Base-by-base conservation (phyloP, 1,140 invertebrate genomes). In the Drosophila sp. region DNA sequence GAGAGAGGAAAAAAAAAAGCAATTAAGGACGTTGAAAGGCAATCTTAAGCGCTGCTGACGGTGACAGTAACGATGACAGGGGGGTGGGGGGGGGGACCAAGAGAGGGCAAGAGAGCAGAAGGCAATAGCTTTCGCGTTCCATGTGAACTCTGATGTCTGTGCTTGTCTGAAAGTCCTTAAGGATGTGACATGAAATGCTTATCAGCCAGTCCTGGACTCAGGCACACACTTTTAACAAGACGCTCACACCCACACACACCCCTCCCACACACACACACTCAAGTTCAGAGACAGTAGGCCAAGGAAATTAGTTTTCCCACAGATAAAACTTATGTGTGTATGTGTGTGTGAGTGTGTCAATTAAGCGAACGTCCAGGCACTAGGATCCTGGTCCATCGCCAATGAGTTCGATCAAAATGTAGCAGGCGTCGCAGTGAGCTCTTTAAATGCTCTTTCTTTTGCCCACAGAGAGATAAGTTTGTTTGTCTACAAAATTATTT, bases 101-200 rank as follows among this genome's bases (percentile, higher is more conserved):
- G 44, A 8, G 32, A 44, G 38, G 41, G 54, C n/a, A 7, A 47
- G 7, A 50, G 23, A 8, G 23, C 35, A 50, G 44, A 2, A 5
- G 38, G 67, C 4, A 27, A n/a, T 4, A 32, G 35, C 11, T 25
- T 23, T 40, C 10, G 58, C 29, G 25, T 33, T 60, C 60, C 82
- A 70, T 87, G 83, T 87, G 83, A 87, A 87, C 75, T 85, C 54
- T 64, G 63, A 66, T 85, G 74, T 56, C 73, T 76, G 74, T 63
- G 66, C 17, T 17, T 64, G 57, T 10, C 41, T 63, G 69, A 76
- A 82, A 76, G 79, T 76, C 79, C 83, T 87, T 76, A 80, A 90
- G 87, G 76, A 90, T 90, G 87, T 90, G 87, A 90, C 87, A 90
- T 90, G 87, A 90, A 90, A 90, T 90, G 86, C 86, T 90, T 90